Conservation (phyloP, 1,140 invertebrate genomes). For the Epicauta chinensis region DNA sequence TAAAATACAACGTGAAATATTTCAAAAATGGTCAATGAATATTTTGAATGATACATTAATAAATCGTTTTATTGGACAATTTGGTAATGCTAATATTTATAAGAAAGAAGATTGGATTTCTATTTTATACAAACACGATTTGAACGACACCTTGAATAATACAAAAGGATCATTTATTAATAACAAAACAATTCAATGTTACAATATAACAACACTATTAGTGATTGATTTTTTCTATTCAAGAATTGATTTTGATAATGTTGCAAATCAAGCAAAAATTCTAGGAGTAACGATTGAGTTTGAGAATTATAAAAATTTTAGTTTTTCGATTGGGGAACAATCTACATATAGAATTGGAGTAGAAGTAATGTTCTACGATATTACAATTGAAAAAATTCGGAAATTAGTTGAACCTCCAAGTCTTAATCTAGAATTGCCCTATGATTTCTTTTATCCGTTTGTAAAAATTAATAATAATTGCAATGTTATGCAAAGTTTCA, state of each 20-base stretch:
- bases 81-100: slow-evolving; percentile 50
- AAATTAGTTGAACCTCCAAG: slow-evolving; percentile 33
- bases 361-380: slow-evolving; percentile 35
- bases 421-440: slow-evolving; percentile 35
- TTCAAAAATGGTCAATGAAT: slow-evolving; percentile 39
- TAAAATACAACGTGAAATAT: slow-evolving; percentile 44
- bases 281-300: slow-evolving; percentile 27
- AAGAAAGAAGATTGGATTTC: slow-evolving; percentile 50
- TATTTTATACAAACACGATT: slow-evolving; percentile 42
- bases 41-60: slow-evolving; percentile 35
- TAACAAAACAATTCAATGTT: slow-evolving; percentile 32
- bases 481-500: neutral
- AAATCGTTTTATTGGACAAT: slow-evolving; percentile 48
- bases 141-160: slow-evolving; percentile 43
- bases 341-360: slow-evolving; percentile 15
- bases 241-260: slow-evolving; percentile 24
- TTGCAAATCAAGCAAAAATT: slow-evolving; percentile 35
- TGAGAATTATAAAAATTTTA: slow-evolving; percentile 17
- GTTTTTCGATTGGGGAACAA: slow-evolving; percentile 12
- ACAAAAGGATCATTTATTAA: slow-evolving; percentile 41
- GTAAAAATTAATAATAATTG: slow-evolving; percentile 29
- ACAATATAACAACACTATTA: slow-evolving; percentile 25
- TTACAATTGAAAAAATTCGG: slow-evolving; percentile 28
- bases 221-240: slow-evolving; percentile 36
- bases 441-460: slow-evolving; percentile 43